phyloP scores from a whole-genome alignment of 2,797 vertebrate species.

The Lithobates pipiens region DNA sequence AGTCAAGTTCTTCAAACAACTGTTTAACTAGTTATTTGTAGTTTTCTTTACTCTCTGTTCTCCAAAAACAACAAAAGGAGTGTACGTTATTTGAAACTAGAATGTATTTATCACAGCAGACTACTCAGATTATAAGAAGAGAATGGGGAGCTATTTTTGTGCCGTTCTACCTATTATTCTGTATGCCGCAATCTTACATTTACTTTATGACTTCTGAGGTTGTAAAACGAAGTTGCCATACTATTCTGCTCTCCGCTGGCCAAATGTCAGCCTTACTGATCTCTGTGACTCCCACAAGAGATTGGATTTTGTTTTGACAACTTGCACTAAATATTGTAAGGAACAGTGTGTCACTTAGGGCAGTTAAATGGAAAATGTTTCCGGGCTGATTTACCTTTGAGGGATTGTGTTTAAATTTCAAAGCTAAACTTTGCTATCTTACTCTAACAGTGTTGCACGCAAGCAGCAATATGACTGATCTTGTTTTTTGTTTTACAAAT shows the following conservation, averaged over 20 bases:
- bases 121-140: background rate
- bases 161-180: no score
- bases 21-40: background rate
- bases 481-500: no score
- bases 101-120: background rate
- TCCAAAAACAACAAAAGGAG: background rate
- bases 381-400: conserved; percentile 28
- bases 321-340: conserved; percentile 29
- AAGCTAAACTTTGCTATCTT: conserved; percentile 7
- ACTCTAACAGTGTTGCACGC: background rate
- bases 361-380: conserved; percentile 34
- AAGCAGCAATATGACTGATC: background rate
- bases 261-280: background rate
- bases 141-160: no score
- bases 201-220: no score
- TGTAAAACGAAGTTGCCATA: no score
- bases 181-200: no score
- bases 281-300: background rate
- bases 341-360: conserved; percentile 20
- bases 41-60: background rate
- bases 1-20: background rate
- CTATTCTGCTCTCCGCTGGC: conserved; percentile 32
- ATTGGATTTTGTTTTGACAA: conserved; percentile 45
- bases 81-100: background rate
- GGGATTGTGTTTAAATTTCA: conserved; percentile 21